phyloP scores from a whole-genome alignment of 2,113 vertebrate species.

The Scopus umbretta region DNA sequence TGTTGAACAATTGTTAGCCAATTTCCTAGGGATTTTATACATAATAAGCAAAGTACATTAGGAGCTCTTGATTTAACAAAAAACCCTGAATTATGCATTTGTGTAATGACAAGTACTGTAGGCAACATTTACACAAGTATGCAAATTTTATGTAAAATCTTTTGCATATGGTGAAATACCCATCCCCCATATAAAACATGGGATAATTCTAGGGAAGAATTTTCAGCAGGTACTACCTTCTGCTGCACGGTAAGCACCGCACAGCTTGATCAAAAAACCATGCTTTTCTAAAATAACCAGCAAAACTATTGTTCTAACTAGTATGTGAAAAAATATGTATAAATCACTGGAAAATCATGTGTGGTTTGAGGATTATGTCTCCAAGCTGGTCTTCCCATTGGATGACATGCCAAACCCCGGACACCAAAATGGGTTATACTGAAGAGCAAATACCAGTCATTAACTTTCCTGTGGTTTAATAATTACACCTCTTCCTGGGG shows the following conservation, averaged over 20 bases:
- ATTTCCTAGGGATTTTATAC: slow-evolving; percentile 31
- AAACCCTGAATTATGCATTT: slow-evolving; percentile 39
- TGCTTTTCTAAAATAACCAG: background rate
- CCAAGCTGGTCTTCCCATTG: slow-evolving; percentile 46
- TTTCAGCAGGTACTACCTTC: background rate
- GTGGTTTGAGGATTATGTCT: slow-evolving; percentile 45
- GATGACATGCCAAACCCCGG: slow-evolving; percentile 61
- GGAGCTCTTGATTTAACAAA: slow-evolving; percentile 46
- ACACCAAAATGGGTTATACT: slow-evolving; percentile 63
- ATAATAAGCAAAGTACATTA: slow-evolving; percentile 33
- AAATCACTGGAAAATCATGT: slow-evolving; percentile 59
- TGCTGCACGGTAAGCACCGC: background rate
- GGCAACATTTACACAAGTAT: background rate
- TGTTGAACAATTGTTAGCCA: background rate
- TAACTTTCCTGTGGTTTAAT: slow-evolving; percentile 75
- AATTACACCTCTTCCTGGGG: slow-evolving; percentile 69
- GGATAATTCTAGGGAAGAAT: background rate
- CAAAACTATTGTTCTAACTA: slow-evolving; percentile 32
- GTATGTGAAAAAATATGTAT: background rate
- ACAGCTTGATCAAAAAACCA: background rate
- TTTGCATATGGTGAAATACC: background rate
- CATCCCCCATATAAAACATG: background rate
- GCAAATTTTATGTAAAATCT: slow-evolving; percentile 40
- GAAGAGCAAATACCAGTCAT: slow-evolving; percentile 65
- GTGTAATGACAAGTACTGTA: slow-evolving; percentile 14